These are phyloP conservation scores for Hylaeus anthracinus DNA, from an alignment of 1,140 invertebrate genomes.

Conservation along the genomic window DNA sequence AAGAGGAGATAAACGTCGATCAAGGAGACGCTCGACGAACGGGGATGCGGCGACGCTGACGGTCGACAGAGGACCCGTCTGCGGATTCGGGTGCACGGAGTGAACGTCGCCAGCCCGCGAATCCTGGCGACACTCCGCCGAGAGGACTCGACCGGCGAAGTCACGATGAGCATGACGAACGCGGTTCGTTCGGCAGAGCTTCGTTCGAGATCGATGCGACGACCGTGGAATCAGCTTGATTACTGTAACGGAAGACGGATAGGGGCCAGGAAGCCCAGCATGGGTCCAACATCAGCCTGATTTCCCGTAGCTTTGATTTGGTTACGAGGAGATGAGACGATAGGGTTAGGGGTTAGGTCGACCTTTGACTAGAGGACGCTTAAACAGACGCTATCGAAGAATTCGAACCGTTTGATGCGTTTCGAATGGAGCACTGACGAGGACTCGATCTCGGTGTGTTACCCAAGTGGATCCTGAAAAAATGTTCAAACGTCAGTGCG, in stretches of 20 bases:
- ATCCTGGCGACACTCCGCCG: constrained; percentile 4
- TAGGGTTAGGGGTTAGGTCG: not conserved
- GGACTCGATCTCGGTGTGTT: no score
- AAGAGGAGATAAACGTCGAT: constrained; percentile 14
- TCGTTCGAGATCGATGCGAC: constrained; percentile 22
- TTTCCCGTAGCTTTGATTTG: not conserved
- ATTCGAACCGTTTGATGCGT: no score
- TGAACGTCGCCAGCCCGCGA: not conserved
- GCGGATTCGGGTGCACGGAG: not conserved
- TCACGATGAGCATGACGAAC: constrained; percentile 9
- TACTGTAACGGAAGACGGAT: not conserved
- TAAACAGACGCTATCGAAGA: no score
- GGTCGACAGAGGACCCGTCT: not conserved
- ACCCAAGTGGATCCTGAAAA: no score
- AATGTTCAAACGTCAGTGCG: no score
- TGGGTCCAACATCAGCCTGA: not conserved
- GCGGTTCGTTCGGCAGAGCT: not conserved
- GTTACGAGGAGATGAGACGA: no score
- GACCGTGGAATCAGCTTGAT: constrained; percentile 17
- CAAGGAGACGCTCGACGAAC: not conserved
- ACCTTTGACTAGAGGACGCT: not conserved
- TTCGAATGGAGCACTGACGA: no score
- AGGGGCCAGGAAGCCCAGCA: not conserved
- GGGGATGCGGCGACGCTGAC: not conserved
- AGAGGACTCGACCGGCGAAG: constrained; percentile 5